Evolutionary conservation across 2,888 invertebrate genomes (phyloP), one percentile per base, ranked within the genome.

Genomic region (Aspidapion aeneum): DNA sequence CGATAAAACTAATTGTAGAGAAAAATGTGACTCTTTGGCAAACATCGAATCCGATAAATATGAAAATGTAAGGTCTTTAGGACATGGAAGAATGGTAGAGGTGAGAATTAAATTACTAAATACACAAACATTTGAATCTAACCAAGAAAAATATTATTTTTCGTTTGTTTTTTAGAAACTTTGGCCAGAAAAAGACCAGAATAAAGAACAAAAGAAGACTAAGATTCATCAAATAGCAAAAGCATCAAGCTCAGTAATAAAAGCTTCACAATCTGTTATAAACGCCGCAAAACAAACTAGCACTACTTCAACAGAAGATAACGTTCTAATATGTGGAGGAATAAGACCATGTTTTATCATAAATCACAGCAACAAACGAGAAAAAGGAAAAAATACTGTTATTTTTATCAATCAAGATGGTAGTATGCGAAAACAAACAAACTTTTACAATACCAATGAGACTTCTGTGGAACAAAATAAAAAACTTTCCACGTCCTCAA

Each of bases 321-420:
- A n/a, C 7, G n/a, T 52, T 52, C n/a, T n/a, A 12, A 35, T 35
- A 35, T 35, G 35, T 35, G 35, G 35, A 3, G 52, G 19, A 49
- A 49, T n/a, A 52, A 52, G 52, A 60, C 69, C 72, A 16, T 67
- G 69, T 20, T 57, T 73, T n/a, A 66, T 71, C 7, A 68, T 73
- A 9, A 72, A 72, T 60, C 73, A 73, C 55, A 70, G 55, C 16
- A 62, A 63, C 12, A 65, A 68, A 65, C 64, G 62, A 57, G 59
- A 68, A 62, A 56, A 63, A n/a, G 57, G 58, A 64, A 69, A 62
- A 69, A 66, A 65, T 22, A 65, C 71, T 0, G 65, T 70, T 7
- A 72, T 72, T 62, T 72, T 69, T 59, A 68, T 73, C 50, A 66
- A 67, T 54, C 67, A 68, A 59, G 66, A 67, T 48, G 67, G 67